phyloP scores from a whole-genome alignment of 2,888 invertebrate genomes.

The Octonoba sinensis region DNA sequence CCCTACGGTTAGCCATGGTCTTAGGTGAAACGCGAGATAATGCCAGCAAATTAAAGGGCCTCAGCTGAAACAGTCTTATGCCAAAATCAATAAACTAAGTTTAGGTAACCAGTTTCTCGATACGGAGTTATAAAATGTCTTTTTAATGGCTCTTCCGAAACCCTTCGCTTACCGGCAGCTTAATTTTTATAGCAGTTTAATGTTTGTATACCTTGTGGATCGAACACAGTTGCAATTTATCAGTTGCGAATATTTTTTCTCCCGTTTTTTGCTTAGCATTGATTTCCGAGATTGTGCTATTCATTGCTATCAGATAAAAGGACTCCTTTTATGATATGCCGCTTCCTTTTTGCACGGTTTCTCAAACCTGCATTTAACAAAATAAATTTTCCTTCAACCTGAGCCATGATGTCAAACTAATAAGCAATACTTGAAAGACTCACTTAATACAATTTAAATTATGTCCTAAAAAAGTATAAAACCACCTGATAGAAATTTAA shows the following conservation, averaged over 20 bases:
- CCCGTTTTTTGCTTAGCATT: too few species aligned
- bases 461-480: too few species aligned
- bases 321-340: too few species aligned
- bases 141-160: constrained; percentile 14
- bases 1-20: background rate
- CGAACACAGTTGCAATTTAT: constrained; percentile 18
- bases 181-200: constrained; percentile 17
- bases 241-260: constrained; percentile 3
- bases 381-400: too few species aligned
- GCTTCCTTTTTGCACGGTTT: too few species aligned
- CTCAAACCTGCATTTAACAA: too few species aligned
- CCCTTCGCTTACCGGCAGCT: constrained; percentile 1
- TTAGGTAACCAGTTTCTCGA: constrained; percentile 13
- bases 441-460: too few species aligned
- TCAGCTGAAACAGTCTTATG: constrained; percentile 7
- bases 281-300: too few species aligned
- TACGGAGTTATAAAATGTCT: constrained; percentile 4
- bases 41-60: constrained; percentile 20
- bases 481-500: too few species aligned
- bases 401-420: too few species aligned
- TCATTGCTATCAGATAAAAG: too few species aligned
- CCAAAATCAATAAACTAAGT: constrained; percentile 12
- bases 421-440: too few species aligned
- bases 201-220: constrained; percentile 17
- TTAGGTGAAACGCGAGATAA: background rate